Evolutionary conservation across 2,797 vertebrate genomes (phyloP).

Genomic region (Xenentodon cancila): DNA sequence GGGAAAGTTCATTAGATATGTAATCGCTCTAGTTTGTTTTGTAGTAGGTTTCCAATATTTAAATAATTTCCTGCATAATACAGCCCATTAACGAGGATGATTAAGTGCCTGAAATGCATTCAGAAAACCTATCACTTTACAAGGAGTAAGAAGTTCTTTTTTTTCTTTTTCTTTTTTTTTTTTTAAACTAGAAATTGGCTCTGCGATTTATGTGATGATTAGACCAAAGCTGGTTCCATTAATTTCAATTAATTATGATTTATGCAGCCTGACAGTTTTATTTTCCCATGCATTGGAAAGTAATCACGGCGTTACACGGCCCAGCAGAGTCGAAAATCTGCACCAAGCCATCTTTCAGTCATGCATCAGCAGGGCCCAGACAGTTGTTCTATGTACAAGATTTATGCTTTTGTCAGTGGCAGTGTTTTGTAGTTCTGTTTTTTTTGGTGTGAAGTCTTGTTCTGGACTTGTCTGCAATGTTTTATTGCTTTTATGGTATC

Average conservation of each 20-base stretch:
- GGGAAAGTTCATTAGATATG: constrained; percentile 43
- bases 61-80: constrained; percentile 53
- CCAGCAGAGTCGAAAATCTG: constrained; percentile 25
- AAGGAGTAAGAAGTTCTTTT: constrained; percentile 40
- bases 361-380: constrained; percentile 33
- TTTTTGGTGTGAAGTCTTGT: not conserved
- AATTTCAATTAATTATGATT: constrained; percentile 73
- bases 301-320: constrained; percentile 57
- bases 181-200: constrained; percentile 39
- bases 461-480: not conserved
- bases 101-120: constrained; percentile 63
- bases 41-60: constrained; percentile 37
- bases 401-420: constrained; percentile 33
- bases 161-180: constrained; percentile 20
- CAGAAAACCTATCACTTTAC: constrained; percentile 63
- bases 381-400: constrained; percentile 29
- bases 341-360: constrained; percentile 27
- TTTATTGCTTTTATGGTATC: constrained; percentile 20
- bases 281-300: constrained; percentile 53
- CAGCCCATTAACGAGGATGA: constrained; percentile 65
- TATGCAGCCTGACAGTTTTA: constrained; percentile 70
- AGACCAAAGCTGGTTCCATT: constrained; percentile 65
- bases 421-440: constrained; percentile 15
- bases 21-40: constrained; percentile 46
- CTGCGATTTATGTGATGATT: constrained; percentile 66